Conservation (phyloP, 1,140 invertebrate species). For the Odontomachus brunneus region DNA sequence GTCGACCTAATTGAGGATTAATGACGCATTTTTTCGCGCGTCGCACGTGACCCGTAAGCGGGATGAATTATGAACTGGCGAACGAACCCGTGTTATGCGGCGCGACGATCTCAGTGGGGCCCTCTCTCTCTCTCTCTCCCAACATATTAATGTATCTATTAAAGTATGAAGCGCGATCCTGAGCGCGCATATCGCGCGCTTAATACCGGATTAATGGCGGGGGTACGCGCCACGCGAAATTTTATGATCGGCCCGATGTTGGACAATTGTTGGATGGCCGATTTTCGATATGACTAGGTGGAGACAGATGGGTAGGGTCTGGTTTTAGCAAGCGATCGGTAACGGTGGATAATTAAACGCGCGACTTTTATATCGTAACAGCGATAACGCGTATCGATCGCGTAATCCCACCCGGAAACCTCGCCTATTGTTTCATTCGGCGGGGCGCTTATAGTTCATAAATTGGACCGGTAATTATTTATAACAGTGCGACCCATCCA, state of each 20-base stretch:
- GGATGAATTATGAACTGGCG: constrained; percentile 42
- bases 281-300: no score
- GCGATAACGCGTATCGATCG: background rate
- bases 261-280: no score
- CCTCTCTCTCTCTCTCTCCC: background rate
- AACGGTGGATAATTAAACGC: background rate
- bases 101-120: background rate
- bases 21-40: constrained; percentile 46
- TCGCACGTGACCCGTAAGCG: constrained; percentile 19
- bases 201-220: background rate
- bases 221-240: background rate
- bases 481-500: background rate
- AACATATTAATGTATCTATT: constrained; percentile 13
- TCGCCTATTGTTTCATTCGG: constrained; percentile 6
- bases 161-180: constrained; percentile 3
- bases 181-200: constrained; percentile 2
- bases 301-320: background rate
- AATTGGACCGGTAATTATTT: constrained; percentile 15
- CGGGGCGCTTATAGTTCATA: constrained; percentile 3
- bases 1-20: constrained; percentile 52
- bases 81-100: background rate
- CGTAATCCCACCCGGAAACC: constrained; percentile 14
- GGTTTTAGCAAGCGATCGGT: background rate
- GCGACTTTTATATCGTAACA: constrained; percentile 1
- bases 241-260: no score